Evolutionary conservation across 2,888 invertebrate genomes (phyloP), one percentile per base, ranked within the genome.

Genomic region (Blera fallax): DNA sequence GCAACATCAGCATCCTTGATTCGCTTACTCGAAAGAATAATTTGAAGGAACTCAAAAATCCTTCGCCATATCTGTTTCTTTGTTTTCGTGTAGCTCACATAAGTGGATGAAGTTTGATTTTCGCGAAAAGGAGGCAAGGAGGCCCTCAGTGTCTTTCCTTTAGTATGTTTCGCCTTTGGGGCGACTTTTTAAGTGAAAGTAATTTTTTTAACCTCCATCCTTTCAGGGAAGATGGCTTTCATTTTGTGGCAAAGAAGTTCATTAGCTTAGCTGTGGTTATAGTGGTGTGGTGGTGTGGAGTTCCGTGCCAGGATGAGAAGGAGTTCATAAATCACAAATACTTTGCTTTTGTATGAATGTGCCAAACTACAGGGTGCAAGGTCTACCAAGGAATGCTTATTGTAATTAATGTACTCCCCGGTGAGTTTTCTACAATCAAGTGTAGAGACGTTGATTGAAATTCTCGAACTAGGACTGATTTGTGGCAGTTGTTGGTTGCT

Each of bases 21-120:
- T 48, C 62, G 40, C 69, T 78, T 27, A 52, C 11, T 16, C 40
- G 69, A 62, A 62, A 78, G 54, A 43, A 78, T 77, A 78, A 69
- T 60, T 69, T 34, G 34, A 34, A 34, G 52, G 27, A 52, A 48
- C 45, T 65, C 16, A 21, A 29, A 29, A 27, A 14, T 27, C 29
- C 29, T 27, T 18, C 45, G 8, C 18, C 45, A 14, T 5, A 0
- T 14, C 24, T 5, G 29, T 29, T 27, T 7, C n/a, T 34, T 48
- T 58, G 32, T 34, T 70, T 45, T 56, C 27, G 10, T 5, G 43
- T 6, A 14, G n/a, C n/a, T n/a, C 24, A 24, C 74, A 56, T 43
- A 74, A 74, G 74, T 65, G 64, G 34, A 56, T 56, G 7, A 65
- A 43, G 54, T 64, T 64, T 43, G 43, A 56, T 54, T 50, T 40